Percentiles rank a stretch among this genome's conserved stretches.
phyloP scores from a whole-genome alignment of 2,888 invertebrate species.

The Ophion ellenae region DNA sequence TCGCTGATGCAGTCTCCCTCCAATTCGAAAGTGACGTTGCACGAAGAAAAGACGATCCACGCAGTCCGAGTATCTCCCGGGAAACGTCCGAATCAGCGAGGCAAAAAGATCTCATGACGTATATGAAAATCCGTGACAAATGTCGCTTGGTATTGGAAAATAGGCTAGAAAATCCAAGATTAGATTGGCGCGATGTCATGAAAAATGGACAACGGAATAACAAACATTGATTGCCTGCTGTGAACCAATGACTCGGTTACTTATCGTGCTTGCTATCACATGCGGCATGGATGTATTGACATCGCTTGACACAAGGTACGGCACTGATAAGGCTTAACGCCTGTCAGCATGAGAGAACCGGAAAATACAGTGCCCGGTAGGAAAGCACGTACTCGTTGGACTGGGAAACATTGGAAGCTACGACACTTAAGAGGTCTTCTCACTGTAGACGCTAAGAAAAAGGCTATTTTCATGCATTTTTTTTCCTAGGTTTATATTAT shows the following conservation, averaged over 20 bases:
- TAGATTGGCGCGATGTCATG: slow-evolving; percentile 83
- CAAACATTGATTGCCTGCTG: slow-evolving; percentile 4
- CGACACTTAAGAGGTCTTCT: too few species aligned
- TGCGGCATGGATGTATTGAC: background rate
- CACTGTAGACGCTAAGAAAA: too few species aligned
- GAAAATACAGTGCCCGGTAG: too few species aligned
- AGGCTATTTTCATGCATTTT: too few species aligned
- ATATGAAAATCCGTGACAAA: slow-evolving; percentile 66
- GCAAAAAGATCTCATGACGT: slow-evolving; percentile 56
- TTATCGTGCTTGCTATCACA: background rate
- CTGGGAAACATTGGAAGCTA: too few species aligned
- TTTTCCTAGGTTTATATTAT: too few species aligned
- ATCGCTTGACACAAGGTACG: too few species aligned
- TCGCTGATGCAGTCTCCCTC: slow-evolving; percentile 66
- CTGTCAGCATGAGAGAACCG: too few species aligned
- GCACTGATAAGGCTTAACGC: too few species aligned
- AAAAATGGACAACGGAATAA: slow-evolving; percentile 61
- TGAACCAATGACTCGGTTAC: too few species aligned
- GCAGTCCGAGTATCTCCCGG: slow-evolving; percentile 46
- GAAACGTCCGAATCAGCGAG: slow-evolving; percentile 73
- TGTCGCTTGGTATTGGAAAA: slow-evolving; percentile 83
- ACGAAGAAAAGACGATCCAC: background rate
- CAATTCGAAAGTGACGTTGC: slow-evolving; percentile 68
- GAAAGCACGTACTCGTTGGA: too few species aligned
- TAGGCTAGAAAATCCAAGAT: slow-evolving; percentile 84